A percentile compares a stretch with the other conserved stretches of the same genome.
These are phyloP conservation scores for Cryptus armator DNA, from an alignment of 2,888 invertebrate genomes.

Conservation along the genomic window DNA sequence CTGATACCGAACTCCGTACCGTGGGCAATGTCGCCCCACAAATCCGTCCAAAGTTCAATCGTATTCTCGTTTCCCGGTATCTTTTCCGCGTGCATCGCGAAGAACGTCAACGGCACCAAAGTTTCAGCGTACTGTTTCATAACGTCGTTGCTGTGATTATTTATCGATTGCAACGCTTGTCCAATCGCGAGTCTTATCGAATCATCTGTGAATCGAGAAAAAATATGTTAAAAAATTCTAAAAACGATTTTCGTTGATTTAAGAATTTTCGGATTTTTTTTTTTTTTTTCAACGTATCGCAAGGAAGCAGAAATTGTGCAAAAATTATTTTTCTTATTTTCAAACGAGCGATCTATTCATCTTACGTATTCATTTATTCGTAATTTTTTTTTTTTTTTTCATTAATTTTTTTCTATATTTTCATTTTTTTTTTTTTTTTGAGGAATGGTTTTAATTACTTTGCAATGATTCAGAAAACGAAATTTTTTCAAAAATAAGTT, in stretches of 20 bases:
- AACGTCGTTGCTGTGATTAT: conserved; percentile 93
- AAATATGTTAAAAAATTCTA: background rate
- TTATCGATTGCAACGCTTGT: conserved; percentile 92
- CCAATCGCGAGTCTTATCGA: conserved; percentile 91
- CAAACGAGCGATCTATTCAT: no score
- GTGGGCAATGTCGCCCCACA: conserved; percentile 96
- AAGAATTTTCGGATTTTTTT: no score
- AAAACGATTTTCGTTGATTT: background rate
- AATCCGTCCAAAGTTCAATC: conserved; percentile 93
- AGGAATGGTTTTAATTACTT: no score
- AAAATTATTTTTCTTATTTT: no score
- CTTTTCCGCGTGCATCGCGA: conserved; percentile 95
- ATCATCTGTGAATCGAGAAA: conserved; percentile 87
- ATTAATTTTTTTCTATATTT: no score
- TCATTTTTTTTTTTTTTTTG: no score
- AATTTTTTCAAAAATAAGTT: no score
- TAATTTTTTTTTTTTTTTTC: no score
- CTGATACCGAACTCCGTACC: conserved; percentile 92
- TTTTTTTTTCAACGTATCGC: no score
- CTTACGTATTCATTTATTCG: no score
- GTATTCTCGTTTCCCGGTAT: conserved; percentile 88
- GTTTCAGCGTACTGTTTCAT: conserved; percentile 91
- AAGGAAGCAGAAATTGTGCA: no score
- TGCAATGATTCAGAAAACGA: no score
- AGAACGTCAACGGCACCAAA: conserved; percentile 93